These are phyloP conservation scores for Cataglyphis albicans DNA, from an alignment of 2,888 invertebrate genomes.

Conservation along the genomic window DNA sequence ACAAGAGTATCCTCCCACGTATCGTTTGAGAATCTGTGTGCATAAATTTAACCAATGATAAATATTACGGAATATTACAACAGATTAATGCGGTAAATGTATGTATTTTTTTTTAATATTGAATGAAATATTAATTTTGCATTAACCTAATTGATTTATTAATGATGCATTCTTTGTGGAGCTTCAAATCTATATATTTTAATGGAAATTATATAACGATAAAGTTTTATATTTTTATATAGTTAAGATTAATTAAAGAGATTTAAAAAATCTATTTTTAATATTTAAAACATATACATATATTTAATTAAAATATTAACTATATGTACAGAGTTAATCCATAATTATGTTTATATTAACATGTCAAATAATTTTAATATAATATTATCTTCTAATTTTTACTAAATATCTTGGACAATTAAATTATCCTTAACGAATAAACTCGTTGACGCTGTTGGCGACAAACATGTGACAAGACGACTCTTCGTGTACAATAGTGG, in stretches of 20 bases:
- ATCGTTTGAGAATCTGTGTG: slow-evolving; percentile 31
- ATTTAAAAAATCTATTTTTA: not conserved
- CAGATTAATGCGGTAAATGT: not conserved
- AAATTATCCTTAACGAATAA: slow-evolving; percentile 1
- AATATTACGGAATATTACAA: not conserved
- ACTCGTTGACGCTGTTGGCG: slow-evolving; percentile 10
- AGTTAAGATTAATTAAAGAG: not conserved
- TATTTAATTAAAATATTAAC: not conserved
- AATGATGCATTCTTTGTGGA: not conserved
- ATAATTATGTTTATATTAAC: not conserved
- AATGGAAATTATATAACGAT: slow-evolving; percentile 7
- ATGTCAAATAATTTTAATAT: not conserved
- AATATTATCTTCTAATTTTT: not conserved
- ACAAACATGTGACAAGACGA: slow-evolving; percentile 16
- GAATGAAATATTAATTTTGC: not conserved
- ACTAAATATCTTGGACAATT: not conserved
- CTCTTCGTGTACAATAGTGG: slow-evolving; percentile 5
- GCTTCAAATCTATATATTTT: not conserved
- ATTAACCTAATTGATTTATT: not conserved
- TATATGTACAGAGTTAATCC: not conserved
- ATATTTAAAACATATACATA: too few species aligned
- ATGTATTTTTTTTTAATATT: slow-evolving; percentile 2
- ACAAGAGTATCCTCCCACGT: slow-evolving; percentile 53
- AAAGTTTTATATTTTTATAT: not conserved
- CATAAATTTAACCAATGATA: slow-evolving; percentile 9